Conservation (phyloP, 2,888 invertebrate genomes). For the Villa cingulata region DNA sequence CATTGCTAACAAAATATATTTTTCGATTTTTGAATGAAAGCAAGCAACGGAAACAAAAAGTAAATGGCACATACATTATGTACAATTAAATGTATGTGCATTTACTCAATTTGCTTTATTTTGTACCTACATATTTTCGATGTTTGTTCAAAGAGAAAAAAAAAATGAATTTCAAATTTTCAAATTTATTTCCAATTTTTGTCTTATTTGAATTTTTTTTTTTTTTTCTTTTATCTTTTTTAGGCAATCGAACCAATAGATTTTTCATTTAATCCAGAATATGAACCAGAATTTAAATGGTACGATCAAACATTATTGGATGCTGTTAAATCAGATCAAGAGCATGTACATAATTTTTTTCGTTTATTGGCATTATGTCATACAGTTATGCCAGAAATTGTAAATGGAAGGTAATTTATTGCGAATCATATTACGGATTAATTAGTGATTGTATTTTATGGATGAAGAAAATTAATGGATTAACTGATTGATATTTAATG, state of each 20-base stretch:
- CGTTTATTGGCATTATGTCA: constrained; percentile 89
- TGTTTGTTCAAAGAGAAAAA: too few species aligned
- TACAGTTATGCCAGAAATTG: constrained; percentile 95
- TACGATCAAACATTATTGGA: constrained; percentile 78
- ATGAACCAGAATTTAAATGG: constrained; percentile 86
- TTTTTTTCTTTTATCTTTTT: constrained; percentile 3
- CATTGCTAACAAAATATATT: too few species aligned
- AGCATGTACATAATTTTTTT: constrained; percentile 75
- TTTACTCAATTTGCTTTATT: too few species aligned
- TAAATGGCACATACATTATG: too few species aligned
- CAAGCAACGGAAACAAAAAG: too few species aligned
- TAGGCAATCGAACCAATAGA: constrained; percentile 71
- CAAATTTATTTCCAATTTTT: too few species aligned
- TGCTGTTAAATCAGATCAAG: constrained; percentile 62
- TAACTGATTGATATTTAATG: too few species aligned
- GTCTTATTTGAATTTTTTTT: neutral
- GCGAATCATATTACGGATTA: neutral
- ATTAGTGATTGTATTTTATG: neutral
- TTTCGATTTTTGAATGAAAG: too few species aligned
- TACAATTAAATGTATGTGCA: too few species aligned
- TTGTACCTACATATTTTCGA: too few species aligned
- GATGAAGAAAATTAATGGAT: too few species aligned
- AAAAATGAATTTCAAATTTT: too few species aligned
- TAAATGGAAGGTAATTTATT: constrained; percentile 49
- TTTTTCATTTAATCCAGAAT: constrained; percentile 87